These are phyloP conservation scores for Drosophila testacea DNA, from an alignment of 2,888 invertebrate genomes.

Conservation along the genomic window DNA sequence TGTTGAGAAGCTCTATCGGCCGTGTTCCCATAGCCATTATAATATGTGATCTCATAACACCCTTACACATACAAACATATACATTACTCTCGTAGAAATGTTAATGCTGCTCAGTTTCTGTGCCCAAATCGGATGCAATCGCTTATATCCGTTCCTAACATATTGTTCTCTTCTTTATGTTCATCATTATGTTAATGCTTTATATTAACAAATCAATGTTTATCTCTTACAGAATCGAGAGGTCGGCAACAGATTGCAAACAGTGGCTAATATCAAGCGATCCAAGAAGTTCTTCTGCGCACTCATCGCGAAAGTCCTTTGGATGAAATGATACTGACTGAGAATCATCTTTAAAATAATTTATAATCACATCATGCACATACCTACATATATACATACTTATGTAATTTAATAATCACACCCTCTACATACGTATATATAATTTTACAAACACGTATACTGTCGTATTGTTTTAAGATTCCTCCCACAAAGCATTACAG, in stretches of 20 bases:
- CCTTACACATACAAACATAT: neutral
- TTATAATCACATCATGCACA: conserved; percentile 39
- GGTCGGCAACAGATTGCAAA: conserved; percentile 2
- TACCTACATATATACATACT: conserved; percentile 24
- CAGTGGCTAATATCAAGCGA: conserved; percentile 60
- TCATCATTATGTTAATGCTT: neutral
- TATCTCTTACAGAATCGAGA: conserved; percentile 32
- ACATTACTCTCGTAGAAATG: conserved; percentile 13
- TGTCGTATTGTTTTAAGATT: conserved; percentile 9
- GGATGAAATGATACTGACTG: conserved; percentile 68
- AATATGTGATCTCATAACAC: neutral
- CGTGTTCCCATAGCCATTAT: conserved; percentile 18
- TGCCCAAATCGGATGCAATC: conserved; percentile 12
- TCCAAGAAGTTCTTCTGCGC: conserved; percentile 53
- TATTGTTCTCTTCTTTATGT: conserved; percentile 8
- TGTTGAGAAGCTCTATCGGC: conserved; percentile 11
- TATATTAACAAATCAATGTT: neutral
- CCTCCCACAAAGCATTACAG: conserved; percentile 4
- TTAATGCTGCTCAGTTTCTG: conserved; percentile 4
- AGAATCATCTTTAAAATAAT: conserved; percentile 69
- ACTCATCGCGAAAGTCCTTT: conserved; percentile 44
- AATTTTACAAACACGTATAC: conserved; percentile 6
- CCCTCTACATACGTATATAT: conserved; percentile 14
- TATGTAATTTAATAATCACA: neutral
- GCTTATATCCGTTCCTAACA: conserved; percentile 40